Evolutionary conservation across 2,113 vertebrate genomes (phyloP).

Genomic region (Pachypanchax playfairii): DNA sequence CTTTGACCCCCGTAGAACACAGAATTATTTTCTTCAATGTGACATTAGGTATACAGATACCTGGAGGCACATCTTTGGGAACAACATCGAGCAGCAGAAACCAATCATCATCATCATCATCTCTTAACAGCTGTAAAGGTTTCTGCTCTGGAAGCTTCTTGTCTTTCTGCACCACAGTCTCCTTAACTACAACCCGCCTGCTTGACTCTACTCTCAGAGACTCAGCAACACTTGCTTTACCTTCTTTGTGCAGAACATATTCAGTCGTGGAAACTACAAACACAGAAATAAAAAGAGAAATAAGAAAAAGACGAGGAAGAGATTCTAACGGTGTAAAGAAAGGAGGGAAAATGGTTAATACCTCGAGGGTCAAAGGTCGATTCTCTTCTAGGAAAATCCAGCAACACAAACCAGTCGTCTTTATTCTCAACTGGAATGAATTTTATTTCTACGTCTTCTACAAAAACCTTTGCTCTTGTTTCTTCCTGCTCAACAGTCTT

Average conservation of each 20-base stretch:
- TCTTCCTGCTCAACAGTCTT: constrained; percentile 13
- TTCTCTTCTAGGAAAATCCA: constrained; percentile 48
- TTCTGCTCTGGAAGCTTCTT: constrained; percentile 23
- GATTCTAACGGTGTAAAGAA: not conserved
- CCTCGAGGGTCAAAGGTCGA: constrained; percentile 50
- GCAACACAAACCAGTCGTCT: constrained; percentile 69
- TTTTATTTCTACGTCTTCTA: constrained; percentile 19
- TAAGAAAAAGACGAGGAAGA: not conserved
- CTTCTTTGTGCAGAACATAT: constrained; percentile 22
- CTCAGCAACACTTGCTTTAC: constrained; percentile 15
- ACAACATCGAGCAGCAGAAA: constrained; percentile 54
- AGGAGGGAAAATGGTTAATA: constrained; percentile 22
- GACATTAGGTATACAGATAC: constrained; percentile 35
- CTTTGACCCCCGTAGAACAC: not conserved
- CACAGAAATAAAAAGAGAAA: constrained; percentile 7
- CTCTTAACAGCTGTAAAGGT: constrained; percentile 25
- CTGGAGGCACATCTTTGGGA: constrained; percentile 58
- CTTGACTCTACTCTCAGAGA: constrained; percentile 11
- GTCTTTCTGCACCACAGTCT: constrained; percentile 24
- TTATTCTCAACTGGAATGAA: constrained; percentile 22
- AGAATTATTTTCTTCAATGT: not conserved
- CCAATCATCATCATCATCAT: constrained; percentile 71
- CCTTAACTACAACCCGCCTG: constrained; percentile 17
- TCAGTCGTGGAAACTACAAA: constrained; percentile 31
- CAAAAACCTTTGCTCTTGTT: constrained; percentile 4